Evolutionary conservation across 92 coral and sea anemone species (phyloP), one percentile per base, ranked within the genome.

Genomic region (Porites evermanni): DNA sequence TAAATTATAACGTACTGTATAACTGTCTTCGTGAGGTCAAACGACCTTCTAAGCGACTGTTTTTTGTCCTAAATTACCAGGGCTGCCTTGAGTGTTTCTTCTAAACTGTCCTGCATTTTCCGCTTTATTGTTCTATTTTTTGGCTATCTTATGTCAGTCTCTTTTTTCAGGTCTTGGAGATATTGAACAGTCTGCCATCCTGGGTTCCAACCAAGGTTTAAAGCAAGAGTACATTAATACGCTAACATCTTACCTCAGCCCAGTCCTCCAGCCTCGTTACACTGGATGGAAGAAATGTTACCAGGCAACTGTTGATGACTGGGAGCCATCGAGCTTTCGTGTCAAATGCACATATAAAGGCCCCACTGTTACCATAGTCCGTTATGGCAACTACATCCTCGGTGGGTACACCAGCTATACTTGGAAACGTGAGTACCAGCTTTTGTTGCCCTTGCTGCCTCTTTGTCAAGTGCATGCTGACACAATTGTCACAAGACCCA

Each of bases 381-480:
- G 94, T 6, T 59, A 10, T 70, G 67, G 56, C 18, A 78, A 82
- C 61, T 60, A 50, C 23, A 52, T 83, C n/a, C 67, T 87, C 58
- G 94, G 94, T 18, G 94, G 94, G 3, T 83, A 65, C 18, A 79
- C 94, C 19, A 84, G 70, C 64, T 82, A 24, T 24, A 60, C 75
- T 68, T 91, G 88, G 94, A 12, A 23, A 69, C 2, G 74, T 63
- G 20, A 63, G 67, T 63, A 6, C 16, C 66, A 14, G 20, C 16
- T 6, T 13, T 6, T 63, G 4, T 29, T 29, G 32, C 32, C 32
- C 32, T 29, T 29, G 4, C 32, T 29, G 2, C 32, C 4, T 29
- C 32, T 29, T 26, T 26, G 29, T 26, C 32, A 29, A 29, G 32
- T 58, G 16, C 12, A 2, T 10, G 32, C 32, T 29, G 32, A 29